Conservation (phyloP, 2,797 vertebrate species). For the Labroides dimidiatus region DNA sequence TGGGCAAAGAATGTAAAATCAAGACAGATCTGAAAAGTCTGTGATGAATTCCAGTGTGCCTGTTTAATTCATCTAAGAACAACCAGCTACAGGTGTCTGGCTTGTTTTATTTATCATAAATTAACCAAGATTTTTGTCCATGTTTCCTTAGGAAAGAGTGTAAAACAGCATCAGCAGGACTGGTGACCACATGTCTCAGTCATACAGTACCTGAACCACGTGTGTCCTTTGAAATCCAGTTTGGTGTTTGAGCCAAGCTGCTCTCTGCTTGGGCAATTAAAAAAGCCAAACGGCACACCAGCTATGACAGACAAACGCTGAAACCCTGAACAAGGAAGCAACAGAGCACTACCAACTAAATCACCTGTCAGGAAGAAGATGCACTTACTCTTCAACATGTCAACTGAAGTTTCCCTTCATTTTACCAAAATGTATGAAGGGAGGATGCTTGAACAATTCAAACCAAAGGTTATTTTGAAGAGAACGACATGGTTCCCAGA, state of each 20-base stretch:
- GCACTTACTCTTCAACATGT: background rate
- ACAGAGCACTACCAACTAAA: background rate
- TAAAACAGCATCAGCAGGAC: background rate
- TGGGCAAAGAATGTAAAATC: background rate
- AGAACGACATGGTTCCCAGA: background rate
- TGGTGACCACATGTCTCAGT: background rate
- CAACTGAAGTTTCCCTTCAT: too few relatives aligned
- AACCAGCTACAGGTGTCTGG: background rate
- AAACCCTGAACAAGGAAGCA: background rate
- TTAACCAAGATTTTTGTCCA: background rate
- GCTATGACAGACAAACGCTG: background rate
- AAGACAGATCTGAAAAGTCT: background rate
- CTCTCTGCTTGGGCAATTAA: slow-evolving; percentile 9
- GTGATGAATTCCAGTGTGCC: background rate
- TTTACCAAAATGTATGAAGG: background rate
- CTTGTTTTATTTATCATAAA: background rate
- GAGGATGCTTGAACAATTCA: background rate
- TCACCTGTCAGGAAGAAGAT: slow-evolving; percentile 5
- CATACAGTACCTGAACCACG: slow-evolving; percentile 9
- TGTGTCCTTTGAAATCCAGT: slow-evolving; percentile 5
- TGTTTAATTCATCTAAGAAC: background rate
- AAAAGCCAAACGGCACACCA: background rate
- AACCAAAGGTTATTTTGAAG: background rate
- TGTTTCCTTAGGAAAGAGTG: background rate
- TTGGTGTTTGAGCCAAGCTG: slow-evolving; percentile 15